A percentile compares a stretch with the other conserved stretches of the same genome.
Evolutionary conservation across 1,140 invertebrate species (phyloP).

Genomic region (Cyclina sinensis): DNA sequence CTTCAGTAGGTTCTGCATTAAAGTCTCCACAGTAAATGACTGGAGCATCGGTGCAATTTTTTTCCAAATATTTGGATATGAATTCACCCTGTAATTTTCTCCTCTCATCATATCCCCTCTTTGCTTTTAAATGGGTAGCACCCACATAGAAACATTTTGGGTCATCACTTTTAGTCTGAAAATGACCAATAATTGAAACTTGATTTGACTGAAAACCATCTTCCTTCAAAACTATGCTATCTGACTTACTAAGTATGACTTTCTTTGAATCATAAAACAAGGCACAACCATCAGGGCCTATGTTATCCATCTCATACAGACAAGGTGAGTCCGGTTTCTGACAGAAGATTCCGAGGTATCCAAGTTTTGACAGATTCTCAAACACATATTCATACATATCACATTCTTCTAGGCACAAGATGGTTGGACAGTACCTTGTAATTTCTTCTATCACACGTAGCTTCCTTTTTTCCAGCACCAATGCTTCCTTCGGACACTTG

Average conservation of each 20-base stretch:
- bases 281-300: conserved; percentile 94
- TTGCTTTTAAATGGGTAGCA: conserved; percentile 93
- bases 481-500: conserved; percentile 90
- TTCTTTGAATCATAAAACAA: conserved; percentile 91
- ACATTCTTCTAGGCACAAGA: conserved; percentile 93
- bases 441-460: conserved; percentile 92
- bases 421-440: conserved; percentile 90
- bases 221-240: conserved; percentile 91
- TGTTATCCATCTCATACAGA: conserved; percentile 90
- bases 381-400: conserved; percentile 92
- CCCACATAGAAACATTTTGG: conserved; percentile 89
- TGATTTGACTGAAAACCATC: conserved; percentile 91
- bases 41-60: conserved; percentile 86
- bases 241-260: conserved; percentile 89
- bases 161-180: conserved; percentile 33
- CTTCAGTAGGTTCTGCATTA: conserved; percentile 92
- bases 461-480: conserved; percentile 91
- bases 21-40: conserved; percentile 92
- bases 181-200: conserved; percentile 89
- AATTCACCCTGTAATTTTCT: conserved; percentile 93
- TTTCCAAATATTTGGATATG: conserved; percentile 89
- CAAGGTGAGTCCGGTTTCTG: conserved; percentile 94
- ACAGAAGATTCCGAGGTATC: conserved; percentile 91
- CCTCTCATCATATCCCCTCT: conserved; percentile 88
- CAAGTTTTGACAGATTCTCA: conserved; percentile 89